phyloP scores from a whole-genome alignment of 2,888 invertebrate species.

The Anthophora plumipes region DNA sequence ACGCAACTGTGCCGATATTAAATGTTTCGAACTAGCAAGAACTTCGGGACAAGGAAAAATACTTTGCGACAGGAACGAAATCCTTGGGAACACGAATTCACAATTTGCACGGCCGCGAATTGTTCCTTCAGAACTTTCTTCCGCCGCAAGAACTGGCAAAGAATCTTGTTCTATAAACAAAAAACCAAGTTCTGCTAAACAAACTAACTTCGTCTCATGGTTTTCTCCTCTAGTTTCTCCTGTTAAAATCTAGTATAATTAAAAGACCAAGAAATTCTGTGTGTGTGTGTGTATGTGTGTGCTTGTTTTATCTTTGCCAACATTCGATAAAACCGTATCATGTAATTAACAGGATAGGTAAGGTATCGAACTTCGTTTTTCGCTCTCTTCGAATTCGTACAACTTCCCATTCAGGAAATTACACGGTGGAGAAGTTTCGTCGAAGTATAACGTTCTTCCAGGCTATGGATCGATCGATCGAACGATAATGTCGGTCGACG shows the following conservation, averaged over 20 bases:
- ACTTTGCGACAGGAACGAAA: slow-evolving; percentile 30
- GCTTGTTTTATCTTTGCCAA: no score
- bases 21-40: slow-evolving; percentile 8
- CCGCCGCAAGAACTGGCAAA: slow-evolving; percentile 8
- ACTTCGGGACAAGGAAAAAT: slow-evolving; percentile 38
- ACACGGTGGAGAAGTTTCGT: background rate
- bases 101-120: slow-evolving; percentile 30
- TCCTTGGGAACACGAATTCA: slow-evolving; percentile 20
- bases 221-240: background rate
- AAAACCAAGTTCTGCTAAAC: slow-evolving; percentile 7
- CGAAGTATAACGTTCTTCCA: background rate
- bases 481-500: background rate
- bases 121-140: slow-evolving; percentile 17
- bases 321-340: no score
- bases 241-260: background rate
- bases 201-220: slow-evolving; percentile 6
- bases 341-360: no score
- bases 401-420: background rate
- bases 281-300: no score
- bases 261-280: background rate
- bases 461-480: background rate
- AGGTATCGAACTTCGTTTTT: background rate
- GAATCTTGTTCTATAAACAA: background rate
- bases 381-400: no score
- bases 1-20: slow-evolving; percentile 14